Conservation (phyloP, 2,888 invertebrate species). For the Amphiduros pacificus region DNA sequence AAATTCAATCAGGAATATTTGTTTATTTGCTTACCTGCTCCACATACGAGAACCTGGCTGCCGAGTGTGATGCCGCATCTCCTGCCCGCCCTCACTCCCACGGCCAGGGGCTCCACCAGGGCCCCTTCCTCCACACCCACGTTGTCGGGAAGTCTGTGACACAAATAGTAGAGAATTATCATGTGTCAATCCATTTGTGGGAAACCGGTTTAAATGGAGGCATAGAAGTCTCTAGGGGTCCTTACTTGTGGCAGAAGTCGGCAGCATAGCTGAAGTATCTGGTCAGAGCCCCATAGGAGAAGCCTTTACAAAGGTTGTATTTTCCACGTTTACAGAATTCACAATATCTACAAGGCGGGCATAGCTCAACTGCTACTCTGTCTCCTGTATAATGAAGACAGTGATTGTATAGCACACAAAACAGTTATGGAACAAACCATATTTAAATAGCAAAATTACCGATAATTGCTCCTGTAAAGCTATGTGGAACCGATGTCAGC, state of each 20-base stretch:
- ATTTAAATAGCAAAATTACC: too few relatives aligned
- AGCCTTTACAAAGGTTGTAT: conserved; percentile 24
- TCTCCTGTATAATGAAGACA: conserved; percentile 10
- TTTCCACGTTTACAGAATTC: conserved; percentile 15
- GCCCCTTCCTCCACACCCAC: conserved; percentile 19
- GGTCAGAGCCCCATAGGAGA: conserved; percentile 14
- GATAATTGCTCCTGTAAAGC: too few relatives aligned
- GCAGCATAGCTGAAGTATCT: conserved; percentile 10
- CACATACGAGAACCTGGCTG: conserved; percentile 15
- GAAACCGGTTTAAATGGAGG: too few relatives aligned
- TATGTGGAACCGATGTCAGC: too few relatives aligned
- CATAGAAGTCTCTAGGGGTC: too few relatives aligned
- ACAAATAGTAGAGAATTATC: too few relatives aligned
- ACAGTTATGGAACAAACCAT: too few relatives aligned
- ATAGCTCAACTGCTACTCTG: conserved; percentile 22
- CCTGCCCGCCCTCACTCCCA: conserved; percentile 14
- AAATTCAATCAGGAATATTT: too few relatives aligned
- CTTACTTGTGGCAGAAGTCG: conserved; percentile 23
- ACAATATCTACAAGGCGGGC: conserved; percentile 18
- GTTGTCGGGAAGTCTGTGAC: conserved; percentile 12
- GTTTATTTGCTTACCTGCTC: too few relatives aligned
- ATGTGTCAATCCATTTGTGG: too few relatives aligned
- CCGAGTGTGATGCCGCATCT: conserved; percentile 5
- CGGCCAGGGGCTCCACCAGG: conserved; percentile 20
- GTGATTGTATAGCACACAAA: too few relatives aligned